These are phyloP conservation scores for Porites divaricata DNA, from an alignment of 92 coral and sea anemone species.

Conservation along the genomic window DNA sequence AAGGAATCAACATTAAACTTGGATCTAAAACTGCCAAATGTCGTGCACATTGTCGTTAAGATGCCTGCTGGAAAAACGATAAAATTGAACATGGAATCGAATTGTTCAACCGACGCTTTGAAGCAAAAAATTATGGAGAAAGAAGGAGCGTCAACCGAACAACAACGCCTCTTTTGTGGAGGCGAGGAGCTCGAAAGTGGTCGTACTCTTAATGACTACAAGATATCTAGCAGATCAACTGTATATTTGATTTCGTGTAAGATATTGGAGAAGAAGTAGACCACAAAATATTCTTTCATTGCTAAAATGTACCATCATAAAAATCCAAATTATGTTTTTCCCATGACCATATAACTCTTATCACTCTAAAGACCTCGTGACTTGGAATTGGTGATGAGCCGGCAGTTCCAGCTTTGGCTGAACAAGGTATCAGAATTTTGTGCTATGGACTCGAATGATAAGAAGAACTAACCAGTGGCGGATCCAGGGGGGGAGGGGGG, in stretches of 20 bases:
- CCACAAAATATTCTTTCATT: not conserved
- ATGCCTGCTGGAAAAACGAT: not conserved
- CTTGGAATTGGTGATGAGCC: too few relatives aligned
- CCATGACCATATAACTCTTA: too few relatives aligned
- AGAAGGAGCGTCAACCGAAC: not conserved
- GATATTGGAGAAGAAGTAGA: not conserved
- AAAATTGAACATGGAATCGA: not conserved
- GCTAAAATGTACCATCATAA: too few relatives aligned
- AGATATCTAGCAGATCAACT: not conserved
- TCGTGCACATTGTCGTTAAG: not conserved
- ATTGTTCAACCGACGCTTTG: not conserved
- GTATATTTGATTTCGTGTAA: not conserved
- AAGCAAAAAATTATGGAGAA: not conserved
- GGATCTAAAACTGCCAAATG: not conserved
- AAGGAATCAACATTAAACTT: not conserved
- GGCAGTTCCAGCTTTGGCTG: too few relatives aligned
- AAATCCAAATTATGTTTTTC: too few relatives aligned
- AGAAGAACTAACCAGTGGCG: too few relatives aligned
- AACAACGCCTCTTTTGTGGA: not conserved
- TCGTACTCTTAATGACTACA: not conserved
- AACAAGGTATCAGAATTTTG: too few relatives aligned
- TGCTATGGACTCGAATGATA: too few relatives aligned
- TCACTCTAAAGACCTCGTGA: too few relatives aligned
- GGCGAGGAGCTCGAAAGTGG: not conserved
- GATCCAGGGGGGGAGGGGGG: too few relatives aligned